Evolutionary conservation across 1,140 invertebrate genomes (phyloP), one percentile per base, ranked within the genome.

Genomic region (Diploscapter pachys): DNA sequence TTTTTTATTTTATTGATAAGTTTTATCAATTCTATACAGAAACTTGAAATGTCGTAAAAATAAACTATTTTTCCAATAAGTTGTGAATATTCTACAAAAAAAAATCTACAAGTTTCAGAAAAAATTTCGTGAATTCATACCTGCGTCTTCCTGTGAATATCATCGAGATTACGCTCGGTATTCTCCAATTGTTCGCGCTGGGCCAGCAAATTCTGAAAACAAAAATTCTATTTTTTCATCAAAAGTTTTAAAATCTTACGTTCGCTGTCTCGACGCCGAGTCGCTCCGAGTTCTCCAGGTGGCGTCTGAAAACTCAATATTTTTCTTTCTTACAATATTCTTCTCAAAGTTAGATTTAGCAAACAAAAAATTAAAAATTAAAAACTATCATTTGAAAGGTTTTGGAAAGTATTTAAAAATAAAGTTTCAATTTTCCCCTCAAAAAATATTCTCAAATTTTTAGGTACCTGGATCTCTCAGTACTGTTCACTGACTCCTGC

Each of bases 171-270:
- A 81, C 90, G 90, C 81, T 94, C 93, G 1, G 93, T 93, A 85
- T 91, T 92, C 85, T 95, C 91, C 4, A 98, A 87, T 86, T 95
- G 92, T 86, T 98, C 95, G 57, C 93, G 88, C 88, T 98, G 95
- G 74, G 90, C 89, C 11, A 92, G 87, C 4, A 98, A 87, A 89
- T 97, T 93, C 89, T 93, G 75, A 62, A 88, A 86, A 52, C 6
- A 79, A 51, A 68, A 8, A 13, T 11, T 11, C 63, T 11, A 48
- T n/a, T 5, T 53, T 59, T 11, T 68, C 56, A 31, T 31, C 31
- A 31, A 74, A 51, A 54, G 31, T n/a, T n/a, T 59, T 73, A 4
- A 4, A 76, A 49, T 55, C 52, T 6, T 48, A 81, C 82, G 55
- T 76, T 72, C 64, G 83, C 83, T 5, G 83, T 84, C 4, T 63